Conservation (phyloP, 2,888 invertebrate genomes). For the Eretmocerus hayati region DNA sequence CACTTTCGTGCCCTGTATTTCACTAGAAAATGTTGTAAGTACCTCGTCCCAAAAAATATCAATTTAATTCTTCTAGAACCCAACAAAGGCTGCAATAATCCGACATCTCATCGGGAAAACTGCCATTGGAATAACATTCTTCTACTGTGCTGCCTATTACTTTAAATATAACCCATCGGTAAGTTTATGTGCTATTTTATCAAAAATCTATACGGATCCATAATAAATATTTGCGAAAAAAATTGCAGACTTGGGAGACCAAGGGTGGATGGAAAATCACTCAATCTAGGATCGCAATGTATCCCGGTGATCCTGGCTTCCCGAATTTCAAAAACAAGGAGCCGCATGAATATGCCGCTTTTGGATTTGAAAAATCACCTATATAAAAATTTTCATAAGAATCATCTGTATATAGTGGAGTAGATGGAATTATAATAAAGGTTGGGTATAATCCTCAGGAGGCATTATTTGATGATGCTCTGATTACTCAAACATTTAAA, state of each 20-base stretch:
- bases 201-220: background rate
- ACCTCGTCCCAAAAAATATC: too few relatives aligned
- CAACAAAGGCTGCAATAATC: background rate
- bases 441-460: slow-evolving; percentile 10
- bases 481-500: too few relatives aligned
- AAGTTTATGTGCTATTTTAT: slow-evolving; percentile 42
- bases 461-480: too few relatives aligned
- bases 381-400: slow-evolving; percentile 42
- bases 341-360: slow-evolving; percentile 62
- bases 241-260: slow-evolving; percentile 65
- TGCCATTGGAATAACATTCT: slow-evolving; percentile 39
- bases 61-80: too few relatives aligned
- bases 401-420: slow-evolving; percentile 10
- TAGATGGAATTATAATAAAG: slow-evolving; percentile 12
- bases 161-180: slow-evolving; percentile 76
- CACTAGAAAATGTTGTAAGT: too few relatives aligned
- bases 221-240: background rate
- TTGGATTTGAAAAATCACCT: slow-evolving; percentile 63
- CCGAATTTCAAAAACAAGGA: slow-evolving; percentile 56
- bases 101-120: slow-evolving; percentile 34
- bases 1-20: too few relatives aligned
- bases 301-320: slow-evolving; percentile 65
- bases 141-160: slow-evolving; percentile 61
- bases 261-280: slow-evolving; percentile 66
- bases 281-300: slow-evolving; percentile 51